phyloP scores from a whole-genome alignment of 23 tunicate species.

The Halocynthia roretzi region DNA sequence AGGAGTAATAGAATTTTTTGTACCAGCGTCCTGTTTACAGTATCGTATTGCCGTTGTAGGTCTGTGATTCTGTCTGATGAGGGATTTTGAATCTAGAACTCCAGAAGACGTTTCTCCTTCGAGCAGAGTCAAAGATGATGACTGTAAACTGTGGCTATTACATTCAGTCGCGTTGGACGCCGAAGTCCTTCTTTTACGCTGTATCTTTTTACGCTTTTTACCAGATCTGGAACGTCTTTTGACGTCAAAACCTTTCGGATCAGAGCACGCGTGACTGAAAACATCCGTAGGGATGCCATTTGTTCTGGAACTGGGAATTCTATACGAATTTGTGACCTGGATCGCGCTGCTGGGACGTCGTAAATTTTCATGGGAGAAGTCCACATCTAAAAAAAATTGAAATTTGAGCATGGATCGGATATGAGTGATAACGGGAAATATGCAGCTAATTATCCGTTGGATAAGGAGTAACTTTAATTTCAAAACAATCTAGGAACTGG shows the following conservation, averaged over 20 bases:
- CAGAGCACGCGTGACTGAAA: neutral
- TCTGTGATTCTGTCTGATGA: slow-evolving; percentile 23
- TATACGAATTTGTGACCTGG: neutral
- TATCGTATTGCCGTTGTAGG: slow-evolving; percentile 15
- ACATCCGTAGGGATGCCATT: neutral
- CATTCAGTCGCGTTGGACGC: no score
- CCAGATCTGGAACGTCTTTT: neutral
- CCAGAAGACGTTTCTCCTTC: no score
- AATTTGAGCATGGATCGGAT: neutral
- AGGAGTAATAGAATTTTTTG: slow-evolving; percentile 14
- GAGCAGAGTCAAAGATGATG: no score
- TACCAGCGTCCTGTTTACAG: neutral
- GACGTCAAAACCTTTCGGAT: neutral
- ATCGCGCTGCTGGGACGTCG: slow-evolving; percentile 15
- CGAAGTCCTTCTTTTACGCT: no score
- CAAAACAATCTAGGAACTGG: no score
- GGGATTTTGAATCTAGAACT: neutral
- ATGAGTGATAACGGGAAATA: no score
- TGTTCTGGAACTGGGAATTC: neutral
- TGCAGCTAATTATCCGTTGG: no score
- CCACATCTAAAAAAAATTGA: neutral
- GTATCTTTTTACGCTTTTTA: no score
- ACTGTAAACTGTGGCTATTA: no score
- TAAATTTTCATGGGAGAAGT: slow-evolving; percentile 13
- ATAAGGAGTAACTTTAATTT: no score